Percentiles rank a stretch among this genome's conserved stretches.
Evolutionary conservation across 2,888 invertebrate genomes (phyloP).

Genomic region (Cosmia pyralina): DNA sequence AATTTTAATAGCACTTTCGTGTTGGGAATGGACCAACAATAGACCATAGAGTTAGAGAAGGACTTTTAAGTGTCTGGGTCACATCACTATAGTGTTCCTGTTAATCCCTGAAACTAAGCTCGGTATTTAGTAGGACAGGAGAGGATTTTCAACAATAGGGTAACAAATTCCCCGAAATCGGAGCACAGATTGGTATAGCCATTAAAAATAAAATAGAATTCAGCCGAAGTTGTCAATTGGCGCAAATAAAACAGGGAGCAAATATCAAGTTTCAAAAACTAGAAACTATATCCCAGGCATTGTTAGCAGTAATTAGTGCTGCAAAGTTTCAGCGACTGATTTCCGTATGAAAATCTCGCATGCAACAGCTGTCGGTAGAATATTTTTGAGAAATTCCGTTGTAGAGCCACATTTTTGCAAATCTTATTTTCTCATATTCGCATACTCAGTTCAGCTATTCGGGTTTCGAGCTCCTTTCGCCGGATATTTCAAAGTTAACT

Average conservation of each 20-base stretch:
- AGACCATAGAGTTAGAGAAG: slow-evolving; percentile 2
- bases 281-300: slow-evolving; percentile 11
- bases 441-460: slow-evolving; percentile 30
- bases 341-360: slow-evolving; percentile 73
- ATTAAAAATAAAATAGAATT: slow-evolving; percentile 10
- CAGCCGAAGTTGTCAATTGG: not conserved
- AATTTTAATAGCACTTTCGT: slow-evolving; percentile 44
- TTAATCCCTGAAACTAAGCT: not conserved
- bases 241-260: slow-evolving; percentile 16
- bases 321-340: slow-evolving; percentile 59
- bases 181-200: not conserved
- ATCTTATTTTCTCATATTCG: slow-evolving; percentile 67
- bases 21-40: slow-evolving; percentile 9
- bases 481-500: slow-evolving; percentile 13
- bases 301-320: slow-evolving; percentile 32
- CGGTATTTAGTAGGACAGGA: too few species aligned
- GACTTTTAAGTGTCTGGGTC: not conserved
- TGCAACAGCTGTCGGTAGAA: slow-evolving; percentile 80
- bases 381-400: slow-evolving; percentile 77
- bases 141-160: not conserved
- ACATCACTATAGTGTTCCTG: not conserved
- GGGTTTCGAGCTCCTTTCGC: slow-evolving; percentile 5
- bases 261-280: slow-evolving; percentile 32
- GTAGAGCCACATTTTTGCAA: slow-evolving; percentile 71
- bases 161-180: not conserved